These are phyloP conservation scores for Ifrita kowaldi DNA, from an alignment of 2,113 vertebrate genomes.

Conservation along the genomic window DNA sequence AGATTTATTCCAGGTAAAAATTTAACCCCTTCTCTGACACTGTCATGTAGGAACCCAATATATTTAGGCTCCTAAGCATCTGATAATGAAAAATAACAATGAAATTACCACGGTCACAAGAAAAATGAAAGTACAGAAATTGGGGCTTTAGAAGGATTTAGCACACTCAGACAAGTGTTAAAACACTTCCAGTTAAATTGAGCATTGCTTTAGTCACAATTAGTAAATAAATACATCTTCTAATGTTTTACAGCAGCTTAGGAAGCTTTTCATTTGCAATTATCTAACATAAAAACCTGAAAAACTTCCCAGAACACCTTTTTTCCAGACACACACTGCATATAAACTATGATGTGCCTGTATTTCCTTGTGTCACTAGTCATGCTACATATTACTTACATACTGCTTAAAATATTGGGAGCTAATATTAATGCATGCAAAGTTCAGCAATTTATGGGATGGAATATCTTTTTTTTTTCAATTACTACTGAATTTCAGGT, in stretches of 20 bases:
- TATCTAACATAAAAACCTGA: neutral
- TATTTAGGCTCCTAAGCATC: neutral
- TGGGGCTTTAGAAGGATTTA: neutral
- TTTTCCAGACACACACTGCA: neutral
- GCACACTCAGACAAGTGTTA: neutral
- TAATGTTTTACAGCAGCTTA: neutral
- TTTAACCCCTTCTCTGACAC: neutral
- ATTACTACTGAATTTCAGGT: neutral
- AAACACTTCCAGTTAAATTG: neutral
- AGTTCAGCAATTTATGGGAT: neutral
- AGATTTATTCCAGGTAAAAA: neutral
- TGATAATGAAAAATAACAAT: neutral
- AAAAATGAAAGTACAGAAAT: neutral
- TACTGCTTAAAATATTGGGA: neutral
- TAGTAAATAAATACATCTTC: neutral
- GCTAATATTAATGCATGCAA: neutral
- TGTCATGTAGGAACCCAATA: neutral
- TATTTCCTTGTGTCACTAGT: neutral
- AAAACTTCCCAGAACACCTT: neutral
- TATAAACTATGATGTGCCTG: neutral
- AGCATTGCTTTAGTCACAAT: neutral
- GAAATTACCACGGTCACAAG: neutral
- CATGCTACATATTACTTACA: neutral
- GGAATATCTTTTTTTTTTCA: neutral
- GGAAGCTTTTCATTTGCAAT: neutral